These are phyloP conservation scores for Acleris cristana DNA, from an alignment of 2,888 invertebrate genomes.

Conservation along the genomic window DNA sequence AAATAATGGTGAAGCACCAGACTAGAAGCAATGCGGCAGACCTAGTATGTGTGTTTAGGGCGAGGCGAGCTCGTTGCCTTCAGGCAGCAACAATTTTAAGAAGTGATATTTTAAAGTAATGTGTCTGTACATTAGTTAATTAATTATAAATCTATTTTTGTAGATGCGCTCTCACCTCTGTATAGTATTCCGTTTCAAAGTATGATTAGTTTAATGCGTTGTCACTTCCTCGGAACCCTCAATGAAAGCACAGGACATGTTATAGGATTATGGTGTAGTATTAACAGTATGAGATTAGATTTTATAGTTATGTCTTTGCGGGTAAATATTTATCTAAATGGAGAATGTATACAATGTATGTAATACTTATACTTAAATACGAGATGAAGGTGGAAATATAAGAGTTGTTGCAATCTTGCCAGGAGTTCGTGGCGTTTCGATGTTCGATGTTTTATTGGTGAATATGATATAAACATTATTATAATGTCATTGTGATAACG, in stretches of 20 bases:
- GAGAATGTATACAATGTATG: conserved; percentile 74
- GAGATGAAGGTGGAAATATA: conserved; percentile 52
- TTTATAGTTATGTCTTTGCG: conserved; percentile 75
- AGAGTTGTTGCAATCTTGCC: conserved; percentile 77
- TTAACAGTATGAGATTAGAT: conserved; percentile 72
- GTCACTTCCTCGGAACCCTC: conserved; percentile 46
- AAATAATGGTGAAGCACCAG: conserved; percentile 29
- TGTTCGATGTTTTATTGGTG: conserved; percentile 75
- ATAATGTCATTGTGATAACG: conserved; percentile 76
- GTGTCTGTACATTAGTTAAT: conserved; percentile 51
- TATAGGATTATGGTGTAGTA: conserved; percentile 61
- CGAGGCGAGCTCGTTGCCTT: conserved; percentile 47
- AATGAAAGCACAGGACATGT: conserved; percentile 56
- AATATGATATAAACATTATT: conserved; percentile 58
- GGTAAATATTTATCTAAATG: conserved; percentile 71
- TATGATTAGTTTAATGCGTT: conserved; percentile 43
- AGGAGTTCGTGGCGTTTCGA: conserved; percentile 68
- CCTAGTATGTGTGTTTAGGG: background rate
- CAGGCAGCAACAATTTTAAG: conserved; percentile 62
- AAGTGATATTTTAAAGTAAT: conserved; percentile 69
- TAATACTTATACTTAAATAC: conserved; percentile 59
- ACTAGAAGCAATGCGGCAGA: conserved; percentile 21
- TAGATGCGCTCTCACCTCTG: conserved; percentile 52
- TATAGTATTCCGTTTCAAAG: conserved; percentile 50
- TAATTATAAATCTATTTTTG: conserved; percentile 59